These are phyloP conservation scores for Amazona vittata DNA, from an alignment of 2,113 vertebrate species.

Conservation along the genomic window DNA sequence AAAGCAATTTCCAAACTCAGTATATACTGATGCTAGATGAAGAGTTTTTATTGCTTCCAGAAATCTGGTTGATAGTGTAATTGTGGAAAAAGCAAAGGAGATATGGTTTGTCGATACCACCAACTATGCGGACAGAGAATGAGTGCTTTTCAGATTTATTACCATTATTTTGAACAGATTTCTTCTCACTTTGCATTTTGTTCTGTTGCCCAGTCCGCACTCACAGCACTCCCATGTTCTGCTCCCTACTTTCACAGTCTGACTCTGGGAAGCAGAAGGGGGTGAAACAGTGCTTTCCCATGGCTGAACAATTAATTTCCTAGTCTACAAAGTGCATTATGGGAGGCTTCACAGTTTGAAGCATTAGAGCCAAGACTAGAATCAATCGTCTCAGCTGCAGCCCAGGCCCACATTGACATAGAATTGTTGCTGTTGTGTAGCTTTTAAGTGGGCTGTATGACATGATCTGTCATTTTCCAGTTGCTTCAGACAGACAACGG, in stretches of 20 bases:
- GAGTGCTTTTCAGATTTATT: not conserved
- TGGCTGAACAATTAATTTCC: not conserved
- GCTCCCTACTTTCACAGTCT: not conserved
- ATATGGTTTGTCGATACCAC: not conserved
- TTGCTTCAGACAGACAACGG: not conserved
- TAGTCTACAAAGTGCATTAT: not conserved
- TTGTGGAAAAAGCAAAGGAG: not conserved
- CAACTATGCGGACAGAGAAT: not conserved
- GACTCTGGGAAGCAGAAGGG: not conserved
- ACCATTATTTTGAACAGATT: conserved; percentile 5
- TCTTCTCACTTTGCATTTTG: conserved; percentile 1
- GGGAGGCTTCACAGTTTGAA: not conserved
- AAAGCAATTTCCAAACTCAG: conserved; percentile 39
- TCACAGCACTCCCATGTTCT: not conserved
- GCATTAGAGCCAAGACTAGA: not conserved
- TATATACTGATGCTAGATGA: not conserved
- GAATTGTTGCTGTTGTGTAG: not conserved
- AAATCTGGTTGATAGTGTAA: not conserved
- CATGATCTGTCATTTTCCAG: not conserved
- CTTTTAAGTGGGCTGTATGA: not conserved
- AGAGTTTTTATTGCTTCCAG: not conserved
- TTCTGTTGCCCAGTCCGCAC: not conserved
- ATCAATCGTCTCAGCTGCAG: not conserved
- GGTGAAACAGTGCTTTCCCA: not conserved
- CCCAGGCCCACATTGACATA: not conserved